These are phyloP conservation scores for Nymphalis urticae DNA, from an alignment of 2,888 invertebrate species.

Conservation along the genomic window DNA sequence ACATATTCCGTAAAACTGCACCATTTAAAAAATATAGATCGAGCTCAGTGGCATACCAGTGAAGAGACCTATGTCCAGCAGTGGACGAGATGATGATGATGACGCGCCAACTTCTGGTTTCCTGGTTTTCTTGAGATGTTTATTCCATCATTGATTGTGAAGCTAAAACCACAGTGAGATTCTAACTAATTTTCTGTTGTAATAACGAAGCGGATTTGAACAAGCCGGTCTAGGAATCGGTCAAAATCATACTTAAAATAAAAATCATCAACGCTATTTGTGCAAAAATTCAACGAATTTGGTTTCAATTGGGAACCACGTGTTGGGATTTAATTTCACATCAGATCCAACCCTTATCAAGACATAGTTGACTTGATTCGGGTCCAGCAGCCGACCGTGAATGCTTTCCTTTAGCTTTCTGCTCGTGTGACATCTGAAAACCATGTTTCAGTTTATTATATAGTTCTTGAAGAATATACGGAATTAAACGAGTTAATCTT, in stretches of 20 bases:
- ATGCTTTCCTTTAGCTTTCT: not conserved
- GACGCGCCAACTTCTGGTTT: no score
- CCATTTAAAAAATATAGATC: no score
- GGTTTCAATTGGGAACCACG: constrained; percentile 13
- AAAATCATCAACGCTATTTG: not conserved
- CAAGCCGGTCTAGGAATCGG: no score
- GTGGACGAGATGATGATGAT: no score
- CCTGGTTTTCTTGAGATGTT: no score
- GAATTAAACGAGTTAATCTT: not conserved
- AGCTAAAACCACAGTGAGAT: no score
- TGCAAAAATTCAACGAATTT: constrained; percentile 9
- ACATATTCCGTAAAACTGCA: no score
- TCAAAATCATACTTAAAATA: not conserved
- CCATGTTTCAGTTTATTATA: not conserved
- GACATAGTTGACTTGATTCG: constrained; percentile 20
- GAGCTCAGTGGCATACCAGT: no score
- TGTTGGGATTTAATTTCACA: constrained; percentile 21
- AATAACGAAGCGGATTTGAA: no score
- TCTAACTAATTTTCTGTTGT: no score
- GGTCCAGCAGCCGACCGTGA: constrained; percentile 19
- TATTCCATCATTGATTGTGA: no score
- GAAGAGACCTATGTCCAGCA: no score
- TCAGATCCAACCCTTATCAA: constrained; percentile 24
- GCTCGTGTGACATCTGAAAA: not conserved
- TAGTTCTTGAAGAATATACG: not conserved